A percentile compares a stretch with the other conserved stretches of the same genome.
Conservation (phyloP, 2,888 invertebrate genomes). For the Rhamnusium bicolor region DNA sequence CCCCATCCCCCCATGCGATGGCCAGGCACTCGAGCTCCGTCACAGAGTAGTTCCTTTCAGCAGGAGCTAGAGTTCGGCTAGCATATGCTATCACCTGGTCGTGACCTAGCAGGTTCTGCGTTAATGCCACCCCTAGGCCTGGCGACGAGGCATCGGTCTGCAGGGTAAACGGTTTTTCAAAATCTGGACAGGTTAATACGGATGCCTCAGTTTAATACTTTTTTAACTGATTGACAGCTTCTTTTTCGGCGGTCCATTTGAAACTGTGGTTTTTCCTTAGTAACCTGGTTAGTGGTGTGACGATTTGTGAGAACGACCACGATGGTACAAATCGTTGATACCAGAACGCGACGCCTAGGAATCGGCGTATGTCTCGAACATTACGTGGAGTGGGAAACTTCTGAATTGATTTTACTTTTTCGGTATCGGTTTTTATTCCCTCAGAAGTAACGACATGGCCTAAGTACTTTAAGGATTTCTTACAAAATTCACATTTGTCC, state of each 20-base stretch:
- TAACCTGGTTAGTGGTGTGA: not conserved
- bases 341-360: not conserved
- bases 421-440: too few relatives aligned
- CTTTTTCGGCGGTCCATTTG: not conserved
- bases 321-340: not conserved
- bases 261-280: not conserved
- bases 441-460: too few relatives aligned
- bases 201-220: not conserved
- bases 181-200: not conserved
- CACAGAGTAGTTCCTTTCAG: too few relatives aligned
- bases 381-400: not conserved
- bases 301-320: not conserved
- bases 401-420: too few relatives aligned
- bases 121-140: not conserved
- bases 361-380: not conserved
- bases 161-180: not conserved
- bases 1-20: not conserved
- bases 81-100: too few relatives aligned
- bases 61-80: too few relatives aligned
- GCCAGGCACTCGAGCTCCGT: too few relatives aligned
- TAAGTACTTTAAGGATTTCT: too few relatives aligned
- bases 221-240: not conserved
- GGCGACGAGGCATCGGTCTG: not conserved
- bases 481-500: too few relatives aligned
- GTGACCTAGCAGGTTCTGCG: not conserved